These are phyloP conservation scores for Calephelis nemesis DNA, from an alignment of 1,140 invertebrate species.

Conservation along the genomic window DNA sequence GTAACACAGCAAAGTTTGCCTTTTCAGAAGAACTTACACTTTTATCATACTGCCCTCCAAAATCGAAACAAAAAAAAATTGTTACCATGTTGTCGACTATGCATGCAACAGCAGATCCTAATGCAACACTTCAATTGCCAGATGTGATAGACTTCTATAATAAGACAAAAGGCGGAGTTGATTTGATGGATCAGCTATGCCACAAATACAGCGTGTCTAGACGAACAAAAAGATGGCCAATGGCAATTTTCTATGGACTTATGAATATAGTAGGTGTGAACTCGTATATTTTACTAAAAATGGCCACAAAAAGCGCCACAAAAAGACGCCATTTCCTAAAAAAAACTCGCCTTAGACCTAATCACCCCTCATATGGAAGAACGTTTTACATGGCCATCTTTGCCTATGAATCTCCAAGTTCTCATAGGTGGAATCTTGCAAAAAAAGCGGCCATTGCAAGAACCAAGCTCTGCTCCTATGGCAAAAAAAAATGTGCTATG, in stretches of 20 bases:
- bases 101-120: constrained; percentile 29
- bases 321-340: too few relatives aligned
- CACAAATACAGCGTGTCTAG: constrained; percentile 30
- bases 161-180: constrained; percentile 59
- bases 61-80: constrained; percentile 24
- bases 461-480: too few relatives aligned
- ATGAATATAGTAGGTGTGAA: constrained; percentile 26
- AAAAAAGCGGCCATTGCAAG: too few relatives aligned
- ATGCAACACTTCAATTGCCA: constrained; percentile 46
- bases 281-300: neutral
- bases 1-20: constrained; percentile 23
- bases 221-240: constrained; percentile 43
- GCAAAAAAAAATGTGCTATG: too few relatives aligned
- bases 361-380: too few relatives aligned
- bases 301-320: too few relatives aligned
- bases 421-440: too few relatives aligned
- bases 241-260: constrained; percentile 25
- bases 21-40: constrained; percentile 28
- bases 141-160: constrained; percentile 65
- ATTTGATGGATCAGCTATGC: constrained; percentile 54
- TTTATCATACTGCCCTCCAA: constrained; percentile 30
- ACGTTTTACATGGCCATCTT: too few relatives aligned
- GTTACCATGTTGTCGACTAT: constrained; percentile 28
- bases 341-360: too few relatives aligned
- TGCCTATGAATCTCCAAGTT: too few relatives aligned